Conservation (phyloP, 2,113 vertebrate species). For the Mormyrus iriodes region DNA sequence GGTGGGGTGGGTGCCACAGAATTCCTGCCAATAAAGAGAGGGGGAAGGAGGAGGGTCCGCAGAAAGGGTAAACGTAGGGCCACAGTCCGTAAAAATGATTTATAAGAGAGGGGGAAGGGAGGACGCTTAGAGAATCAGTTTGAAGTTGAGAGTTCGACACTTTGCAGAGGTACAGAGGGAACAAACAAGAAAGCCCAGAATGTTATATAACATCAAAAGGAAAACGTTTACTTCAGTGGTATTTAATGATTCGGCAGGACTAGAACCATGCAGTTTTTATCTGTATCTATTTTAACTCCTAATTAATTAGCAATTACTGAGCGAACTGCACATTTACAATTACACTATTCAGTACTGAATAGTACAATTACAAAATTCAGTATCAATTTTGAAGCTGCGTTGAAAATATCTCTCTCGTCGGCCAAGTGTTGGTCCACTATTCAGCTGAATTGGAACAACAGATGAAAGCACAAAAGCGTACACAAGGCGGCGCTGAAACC, state of each 20-base stretch:
- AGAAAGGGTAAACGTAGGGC: background rate
- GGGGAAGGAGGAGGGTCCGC: background rate
- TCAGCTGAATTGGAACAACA: background rate
- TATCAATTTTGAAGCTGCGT: background rate
- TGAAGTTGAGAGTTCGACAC: background rate
- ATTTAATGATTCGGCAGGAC: background rate
- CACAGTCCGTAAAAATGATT: slow-evolving; percentile 8
- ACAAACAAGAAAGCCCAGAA: background rate
- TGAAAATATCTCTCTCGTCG: background rate
- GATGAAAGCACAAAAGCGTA: background rate
- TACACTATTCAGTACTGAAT: background rate
- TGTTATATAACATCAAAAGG: background rate
- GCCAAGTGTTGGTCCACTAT: background rate
- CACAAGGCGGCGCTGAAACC: background rate
- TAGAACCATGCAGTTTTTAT: background rate
- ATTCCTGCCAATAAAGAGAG: background rate
- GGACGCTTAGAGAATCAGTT: background rate
- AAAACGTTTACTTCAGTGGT: background rate
- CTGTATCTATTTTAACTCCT: background rate
- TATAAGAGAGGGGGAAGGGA: background rate
- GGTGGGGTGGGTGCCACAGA: background rate
- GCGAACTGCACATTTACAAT: background rate
- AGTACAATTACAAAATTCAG: background rate
- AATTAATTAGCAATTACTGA: background rate
- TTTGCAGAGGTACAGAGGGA: background rate